Conservation (phyloP, 92 coral and sea anemone genomes). For the Epizoanthus stellaris region DNA sequence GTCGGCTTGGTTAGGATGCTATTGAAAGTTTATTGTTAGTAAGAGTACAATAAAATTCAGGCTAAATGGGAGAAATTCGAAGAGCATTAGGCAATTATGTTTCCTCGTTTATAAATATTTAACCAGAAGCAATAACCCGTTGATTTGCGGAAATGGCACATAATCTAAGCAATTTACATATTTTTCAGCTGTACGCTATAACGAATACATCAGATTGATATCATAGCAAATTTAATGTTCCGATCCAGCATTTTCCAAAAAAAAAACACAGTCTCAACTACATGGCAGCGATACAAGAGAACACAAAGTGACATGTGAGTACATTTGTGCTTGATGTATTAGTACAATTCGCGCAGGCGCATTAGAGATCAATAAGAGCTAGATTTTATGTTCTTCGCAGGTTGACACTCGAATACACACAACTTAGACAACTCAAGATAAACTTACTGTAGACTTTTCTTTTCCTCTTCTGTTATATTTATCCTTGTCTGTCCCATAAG, state of each 20-base stretch:
- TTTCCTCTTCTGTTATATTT: no score
- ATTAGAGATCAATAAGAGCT: not conserved
- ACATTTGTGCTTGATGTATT: not conserved
- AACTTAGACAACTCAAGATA: not conserved
- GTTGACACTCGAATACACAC: not conserved
- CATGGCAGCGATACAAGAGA: not conserved
- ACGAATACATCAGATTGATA: slow-evolving; percentile 5
- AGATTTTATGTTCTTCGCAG: not conserved
- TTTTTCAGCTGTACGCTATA: slow-evolving; percentile 36
- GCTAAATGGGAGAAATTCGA: slow-evolving; percentile 37
- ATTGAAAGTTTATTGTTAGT: slow-evolving; percentile 37
- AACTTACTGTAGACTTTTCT: not conserved
- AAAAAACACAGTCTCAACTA: not conserved
- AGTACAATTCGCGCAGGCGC: not conserved
- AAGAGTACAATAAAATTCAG: slow-evolving; percentile 22
- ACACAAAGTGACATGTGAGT: not conserved
- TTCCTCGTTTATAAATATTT: slow-evolving; percentile 39
- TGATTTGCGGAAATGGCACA: slow-evolving; percentile 23
- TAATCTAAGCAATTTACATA: slow-evolving; percentile 38
- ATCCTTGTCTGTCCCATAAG: no score
- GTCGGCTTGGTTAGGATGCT: slow-evolving; percentile 4
- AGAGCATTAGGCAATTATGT: slow-evolving; percentile 37
- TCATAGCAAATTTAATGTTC: not conserved
- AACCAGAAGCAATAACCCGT: slow-evolving; percentile 37
- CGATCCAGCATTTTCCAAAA: not conserved